Conservation (phyloP, 2,888 invertebrate species). For the Thymelicus sylvestris region DNA sequence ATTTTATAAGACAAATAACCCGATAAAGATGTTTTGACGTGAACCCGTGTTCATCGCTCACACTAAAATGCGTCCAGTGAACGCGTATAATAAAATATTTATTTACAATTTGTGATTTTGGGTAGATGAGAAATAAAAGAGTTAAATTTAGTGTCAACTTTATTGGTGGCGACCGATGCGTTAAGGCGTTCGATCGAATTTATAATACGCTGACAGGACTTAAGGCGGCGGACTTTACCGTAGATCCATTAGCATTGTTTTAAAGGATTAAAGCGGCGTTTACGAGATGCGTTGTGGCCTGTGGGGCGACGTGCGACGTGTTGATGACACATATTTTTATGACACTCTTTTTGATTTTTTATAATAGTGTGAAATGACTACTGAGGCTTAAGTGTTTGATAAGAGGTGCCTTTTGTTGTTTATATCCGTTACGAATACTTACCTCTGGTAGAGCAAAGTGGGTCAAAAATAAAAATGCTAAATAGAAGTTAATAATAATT, state of each 20-base stretch:
- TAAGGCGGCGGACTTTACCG: constrained; percentile 70
- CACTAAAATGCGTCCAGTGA: constrained; percentile 83
- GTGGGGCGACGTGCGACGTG: constrained; percentile 52
- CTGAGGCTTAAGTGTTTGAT: constrained; percentile 67
- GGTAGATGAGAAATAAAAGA: constrained; percentile 72
- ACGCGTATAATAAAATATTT: constrained; percentile 82
- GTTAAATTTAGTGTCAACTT: constrained; percentile 81
- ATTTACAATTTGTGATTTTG: constrained; percentile 77
- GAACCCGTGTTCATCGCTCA: constrained; percentile 84
- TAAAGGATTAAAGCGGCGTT: constrained; percentile 80
- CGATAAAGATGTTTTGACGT: constrained; percentile 85
- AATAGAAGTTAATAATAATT: no score
- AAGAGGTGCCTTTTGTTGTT: constrained; percentile 51
- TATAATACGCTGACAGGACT: constrained; percentile 78
- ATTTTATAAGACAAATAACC: constrained; percentile 85
- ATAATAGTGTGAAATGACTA: constrained; percentile 76
- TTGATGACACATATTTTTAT: constrained; percentile 76
- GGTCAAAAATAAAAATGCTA: neutral
- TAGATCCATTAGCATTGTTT: constrained; percentile 84
- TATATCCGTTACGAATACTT: constrained; percentile 28
- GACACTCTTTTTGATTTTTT: constrained; percentile 72
- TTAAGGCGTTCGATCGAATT: constrained; percentile 74
- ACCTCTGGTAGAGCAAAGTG: neutral
- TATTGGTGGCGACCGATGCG: constrained; percentile 79
- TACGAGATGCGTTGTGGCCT: constrained; percentile 61